A percentile compares a stretch with the other conserved stretches of the same genome.
phyloP scores from a whole-genome alignment of 2,113 vertebrate genomes.

The Macroglossus sobrinus region DNA sequence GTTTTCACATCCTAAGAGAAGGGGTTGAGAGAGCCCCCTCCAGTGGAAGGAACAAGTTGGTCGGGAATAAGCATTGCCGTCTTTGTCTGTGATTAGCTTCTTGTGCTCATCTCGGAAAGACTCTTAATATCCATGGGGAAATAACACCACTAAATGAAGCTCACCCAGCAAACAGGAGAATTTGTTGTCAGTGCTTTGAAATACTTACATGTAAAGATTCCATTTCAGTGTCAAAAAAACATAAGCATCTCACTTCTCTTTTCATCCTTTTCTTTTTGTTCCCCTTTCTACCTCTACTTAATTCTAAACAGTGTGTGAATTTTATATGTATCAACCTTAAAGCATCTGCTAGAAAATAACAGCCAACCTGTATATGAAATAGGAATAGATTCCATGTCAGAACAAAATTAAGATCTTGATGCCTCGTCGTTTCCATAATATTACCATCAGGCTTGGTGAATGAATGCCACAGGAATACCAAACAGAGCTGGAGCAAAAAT shows the following conservation, averaged over 20 bases:
- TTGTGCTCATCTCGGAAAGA: conserved; percentile 44
- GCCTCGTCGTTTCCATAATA: conserved; percentile 23
- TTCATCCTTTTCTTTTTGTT: background rate
- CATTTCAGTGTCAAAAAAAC: conserved; percentile 41
- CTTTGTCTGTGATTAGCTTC: conserved; percentile 65
- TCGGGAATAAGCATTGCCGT: background rate
- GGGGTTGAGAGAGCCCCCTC: conserved; percentile 68
- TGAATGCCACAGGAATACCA: conserved; percentile 54
- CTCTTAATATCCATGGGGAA: conserved; percentile 61
- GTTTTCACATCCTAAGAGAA: conserved; percentile 59
- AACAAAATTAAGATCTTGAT: conserved; percentile 62
- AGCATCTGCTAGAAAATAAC: conserved; percentile 64
- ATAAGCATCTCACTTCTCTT: conserved; percentile 45
- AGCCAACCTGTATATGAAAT: conserved; percentile 53
- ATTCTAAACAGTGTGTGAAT: conserved; percentile 60
- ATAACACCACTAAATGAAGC: conserved; percentile 57
- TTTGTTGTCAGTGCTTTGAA: conserved; percentile 43
- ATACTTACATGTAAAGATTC: conserved; percentile 44
- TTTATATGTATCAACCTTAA: conserved; percentile 58
- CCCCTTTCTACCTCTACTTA: background rate
- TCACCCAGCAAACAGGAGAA: conserved; percentile 49
- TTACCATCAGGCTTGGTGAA: conserved; percentile 37
- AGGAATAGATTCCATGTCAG: conserved; percentile 67
- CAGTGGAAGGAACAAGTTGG: conserved; percentile 67
- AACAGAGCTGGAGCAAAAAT: background rate